Percentiles rank a stretch among this genome's conserved stretches.
Conservation (phyloP, 2,113 vertebrate species). For the Oceanites oceanicus region DNA sequence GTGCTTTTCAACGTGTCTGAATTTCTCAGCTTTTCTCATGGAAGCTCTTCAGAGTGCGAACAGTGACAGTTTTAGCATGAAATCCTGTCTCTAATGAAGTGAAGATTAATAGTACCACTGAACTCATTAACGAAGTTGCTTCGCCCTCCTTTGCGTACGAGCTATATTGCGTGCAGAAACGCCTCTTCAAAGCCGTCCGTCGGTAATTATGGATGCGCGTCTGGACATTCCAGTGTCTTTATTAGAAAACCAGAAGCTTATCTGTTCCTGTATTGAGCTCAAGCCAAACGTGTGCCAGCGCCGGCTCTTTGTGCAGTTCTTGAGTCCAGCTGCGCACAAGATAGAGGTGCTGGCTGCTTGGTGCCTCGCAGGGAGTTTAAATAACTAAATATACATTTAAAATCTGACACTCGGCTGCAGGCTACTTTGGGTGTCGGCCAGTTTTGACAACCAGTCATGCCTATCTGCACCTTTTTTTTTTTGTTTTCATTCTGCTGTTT, state of each 20-base stretch:
- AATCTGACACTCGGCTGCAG: background rate
- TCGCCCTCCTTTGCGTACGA: background rate
- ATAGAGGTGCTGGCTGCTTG: background rate
- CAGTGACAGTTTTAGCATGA: background rate
- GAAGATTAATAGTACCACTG: background rate
- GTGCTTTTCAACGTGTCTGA: background rate
- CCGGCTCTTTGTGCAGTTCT: background rate
- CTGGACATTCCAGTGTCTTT: background rate
- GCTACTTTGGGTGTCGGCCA: background rate
- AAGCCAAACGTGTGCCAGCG: background rate
- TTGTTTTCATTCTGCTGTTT: background rate
- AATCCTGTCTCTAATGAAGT: background rate
- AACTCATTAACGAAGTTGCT: background rate
- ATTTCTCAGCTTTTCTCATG: background rate
- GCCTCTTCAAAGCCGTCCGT: background rate
- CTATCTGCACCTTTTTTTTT: background rate
- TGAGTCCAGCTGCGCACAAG: background rate
- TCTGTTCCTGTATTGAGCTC: background rate
- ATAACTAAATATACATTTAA: background rate
- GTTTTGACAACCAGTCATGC: background rate
- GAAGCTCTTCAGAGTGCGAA: background rate
- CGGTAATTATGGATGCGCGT: fast-evolving
- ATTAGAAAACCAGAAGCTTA: background rate
- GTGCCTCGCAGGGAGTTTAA: background rate
- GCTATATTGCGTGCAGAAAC: background rate